Evolutionary conservation across 1,140 invertebrate genomes (phyloP).

Genomic region (Eriocheir sinensis): DNA sequence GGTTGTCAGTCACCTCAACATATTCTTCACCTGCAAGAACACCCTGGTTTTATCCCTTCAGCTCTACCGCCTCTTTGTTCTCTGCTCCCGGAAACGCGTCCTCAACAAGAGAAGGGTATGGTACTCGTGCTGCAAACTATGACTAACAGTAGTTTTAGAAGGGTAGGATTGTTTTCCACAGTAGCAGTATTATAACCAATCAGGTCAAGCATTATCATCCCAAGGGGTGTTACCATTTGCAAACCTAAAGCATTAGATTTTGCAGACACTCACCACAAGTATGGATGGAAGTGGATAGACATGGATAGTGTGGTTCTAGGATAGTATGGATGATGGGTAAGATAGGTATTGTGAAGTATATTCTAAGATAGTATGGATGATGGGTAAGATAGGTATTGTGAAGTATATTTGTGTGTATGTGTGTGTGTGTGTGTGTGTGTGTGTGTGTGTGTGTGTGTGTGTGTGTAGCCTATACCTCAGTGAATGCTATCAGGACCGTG

Average conservation of each 20-base stretch:
- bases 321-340: too few species aligned
- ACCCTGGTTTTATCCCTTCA: slow-evolving; percentile 82
- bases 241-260: neutral
- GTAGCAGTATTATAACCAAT: neutral
- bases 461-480: too few species aligned
- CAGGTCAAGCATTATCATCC: neutral
- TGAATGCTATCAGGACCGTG: too few species aligned
- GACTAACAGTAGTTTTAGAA: neutral
- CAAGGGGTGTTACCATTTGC: neutral
- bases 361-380: too few species aligned
- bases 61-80: slow-evolving; percentile 82
- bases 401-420: too few species aligned
- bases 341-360: too few species aligned
- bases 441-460: too few species aligned
- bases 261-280: neutral
- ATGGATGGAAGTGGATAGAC: neutral
- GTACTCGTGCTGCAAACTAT: neutral
- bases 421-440: too few species aligned
- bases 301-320: too few species aligned
- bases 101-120: slow-evolving; percentile 35
- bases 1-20: slow-evolving; percentile 83
- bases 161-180: too few species aligned
- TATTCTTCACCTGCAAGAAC: slow-evolving; percentile 84
- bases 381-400: too few species aligned
- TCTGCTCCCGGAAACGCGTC: slow-evolving; percentile 74